phyloP scores from a whole-genome alignment of 2,113 vertebrate species.

The Pelecanoides urinatrix region DNA sequence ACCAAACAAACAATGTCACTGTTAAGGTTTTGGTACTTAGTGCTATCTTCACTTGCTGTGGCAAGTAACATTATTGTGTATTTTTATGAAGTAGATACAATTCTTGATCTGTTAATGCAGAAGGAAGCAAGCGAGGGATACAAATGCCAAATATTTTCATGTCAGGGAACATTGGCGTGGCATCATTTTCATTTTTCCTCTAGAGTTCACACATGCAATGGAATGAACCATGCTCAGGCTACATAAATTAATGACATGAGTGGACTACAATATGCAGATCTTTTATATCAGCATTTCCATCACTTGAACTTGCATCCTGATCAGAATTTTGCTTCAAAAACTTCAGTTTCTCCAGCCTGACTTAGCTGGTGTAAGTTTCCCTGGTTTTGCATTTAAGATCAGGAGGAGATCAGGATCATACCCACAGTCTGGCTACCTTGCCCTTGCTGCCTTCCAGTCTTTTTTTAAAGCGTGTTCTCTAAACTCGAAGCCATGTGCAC shows the following conservation, averaged over 20 bases:
- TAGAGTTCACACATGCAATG: neutral
- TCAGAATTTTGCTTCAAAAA: neutral
- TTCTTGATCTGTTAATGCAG: neutral
- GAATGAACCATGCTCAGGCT: neutral
- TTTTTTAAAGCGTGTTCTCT: slow-evolving; percentile 14
- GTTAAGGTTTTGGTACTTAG: neutral
- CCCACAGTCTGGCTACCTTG: slow-evolving; percentile 20
- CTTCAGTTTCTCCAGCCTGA: neutral
- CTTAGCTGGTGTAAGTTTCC: neutral
- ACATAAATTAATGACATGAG: neutral
- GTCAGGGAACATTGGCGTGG: neutral
- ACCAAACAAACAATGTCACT: neutral
- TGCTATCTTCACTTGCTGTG: neutral
- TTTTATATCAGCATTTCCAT: neutral
- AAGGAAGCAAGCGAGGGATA: neutral
- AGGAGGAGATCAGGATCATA: neutral
- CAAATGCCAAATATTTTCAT: neutral
- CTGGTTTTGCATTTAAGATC: neutral
- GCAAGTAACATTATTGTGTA: neutral
- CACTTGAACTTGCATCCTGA: neutral
- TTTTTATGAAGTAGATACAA: neutral
- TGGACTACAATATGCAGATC: neutral
- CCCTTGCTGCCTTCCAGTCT: slow-evolving; percentile 9
- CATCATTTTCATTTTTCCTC: neutral
- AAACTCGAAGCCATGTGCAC: slow-evolving; percentile 51